Base-by-base conservation (phyloP, 23 tunicate species). In the Styela plicata region DNA sequence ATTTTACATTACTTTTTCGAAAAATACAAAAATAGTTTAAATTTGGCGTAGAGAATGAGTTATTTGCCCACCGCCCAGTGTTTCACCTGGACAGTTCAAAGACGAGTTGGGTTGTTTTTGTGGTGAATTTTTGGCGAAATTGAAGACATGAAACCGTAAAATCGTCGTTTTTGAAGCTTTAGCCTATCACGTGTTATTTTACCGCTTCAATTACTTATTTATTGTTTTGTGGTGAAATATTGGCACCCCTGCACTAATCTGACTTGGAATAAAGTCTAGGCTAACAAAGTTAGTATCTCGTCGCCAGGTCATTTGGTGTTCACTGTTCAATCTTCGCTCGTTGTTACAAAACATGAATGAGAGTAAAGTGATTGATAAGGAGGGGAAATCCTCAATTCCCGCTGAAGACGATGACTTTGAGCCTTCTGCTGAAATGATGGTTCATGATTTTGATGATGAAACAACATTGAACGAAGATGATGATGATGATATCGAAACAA, bases 401-500 rank as follows among this genome's bases (percentile, higher is more conserved):
- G 66, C 27, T 33, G 89, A 82, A 2, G 89, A 82, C 70, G 64
- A 28, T 24, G 97, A 91, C 70, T 91, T 86, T 83, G 90, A 86
- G 25, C 83, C 52, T 3, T 66, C 85, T 1, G 97, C 83, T 69
- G 90, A 91, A 27, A 74, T 80, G 69, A 83, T 77, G 85, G 85
- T 82, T 63, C 90, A 84, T 74, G 91, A 87, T 53, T 88, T 82
- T 83, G 97, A 91, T 83, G 97, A 91, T 80, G 97, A 91, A 66
- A 70, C 67, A 24, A 87, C 88, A 10, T n/a, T 87, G 33, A 71
- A 71, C 17, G 97, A 87, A 24, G 88, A 87, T 32, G 97, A 91
- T 30, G 97, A 87, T 62, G 78, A 69, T 36, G 86, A 44, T 31
- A 88, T 80, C 24, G 91, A 80, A 24, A 85, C 25, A 3, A 87